phyloP scores from a whole-genome alignment of 2,888 invertebrate genomes.

The Philhelius pedissequus region DNA sequence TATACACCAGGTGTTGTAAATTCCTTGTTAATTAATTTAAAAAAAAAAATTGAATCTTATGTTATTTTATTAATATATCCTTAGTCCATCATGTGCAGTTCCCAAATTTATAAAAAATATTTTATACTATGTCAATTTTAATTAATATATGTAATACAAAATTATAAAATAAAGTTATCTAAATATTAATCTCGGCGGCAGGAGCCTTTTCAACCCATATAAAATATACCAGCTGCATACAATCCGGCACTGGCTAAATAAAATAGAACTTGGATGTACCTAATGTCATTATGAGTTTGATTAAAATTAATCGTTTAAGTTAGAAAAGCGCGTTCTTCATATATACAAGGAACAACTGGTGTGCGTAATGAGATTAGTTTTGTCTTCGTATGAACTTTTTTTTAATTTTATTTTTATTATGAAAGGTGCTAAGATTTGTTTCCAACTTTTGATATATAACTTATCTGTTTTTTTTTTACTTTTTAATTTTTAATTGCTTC shows the following conservation, averaged over 20 bases:
- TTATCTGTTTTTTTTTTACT: not conserved
- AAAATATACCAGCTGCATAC: too few relatives aligned
- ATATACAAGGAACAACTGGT: conserved; percentile 19
- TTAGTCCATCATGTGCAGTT: too few relatives aligned
- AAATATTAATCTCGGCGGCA: too few relatives aligned
- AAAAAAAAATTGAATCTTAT: too few relatives aligned
- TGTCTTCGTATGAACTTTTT: not conserved
- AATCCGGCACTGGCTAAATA: not conserved
- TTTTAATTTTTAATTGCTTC: not conserved
- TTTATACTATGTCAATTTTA: too few relatives aligned
- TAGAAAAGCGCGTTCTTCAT: conserved; percentile 4
- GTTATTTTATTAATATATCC: too few relatives aligned
- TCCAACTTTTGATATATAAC: not conserved
- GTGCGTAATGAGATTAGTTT: conserved; percentile 42
- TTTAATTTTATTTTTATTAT: not conserved
- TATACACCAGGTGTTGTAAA: too few relatives aligned
- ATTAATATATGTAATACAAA: too few relatives aligned
- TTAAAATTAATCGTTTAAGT: conserved; percentile 45
- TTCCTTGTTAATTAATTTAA: too few relatives aligned
- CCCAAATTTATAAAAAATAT: too few relatives aligned
- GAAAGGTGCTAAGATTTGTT: not conserved
- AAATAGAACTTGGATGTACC: conserved; percentile 20
- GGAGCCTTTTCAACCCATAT: too few relatives aligned
- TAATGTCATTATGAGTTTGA: conserved; percentile 46
- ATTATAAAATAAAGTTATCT: too few relatives aligned